A percentile compares a stretch with the other conserved stretches of the same genome.
Evolutionary conservation across 92 coral and sea anemone genomes (phyloP).

Genomic region (Desmophyllum pertusum): DNA sequence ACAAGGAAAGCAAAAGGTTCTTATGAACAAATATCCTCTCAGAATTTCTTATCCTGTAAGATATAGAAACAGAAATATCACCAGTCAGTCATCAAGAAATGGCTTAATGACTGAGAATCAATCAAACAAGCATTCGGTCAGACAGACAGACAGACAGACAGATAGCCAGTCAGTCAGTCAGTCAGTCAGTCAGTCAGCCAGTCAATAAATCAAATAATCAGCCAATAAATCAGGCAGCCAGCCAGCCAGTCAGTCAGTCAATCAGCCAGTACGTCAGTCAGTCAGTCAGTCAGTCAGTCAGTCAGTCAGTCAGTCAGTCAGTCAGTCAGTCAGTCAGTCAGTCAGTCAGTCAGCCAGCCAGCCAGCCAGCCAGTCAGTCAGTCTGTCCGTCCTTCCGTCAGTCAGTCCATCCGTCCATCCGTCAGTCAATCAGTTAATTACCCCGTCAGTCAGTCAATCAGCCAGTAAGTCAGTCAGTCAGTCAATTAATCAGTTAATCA

Average conservation of each 20-base stretch:
- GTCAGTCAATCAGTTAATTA: neutral
- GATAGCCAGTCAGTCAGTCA: neutral
- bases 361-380: neutral
- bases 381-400: neutral
- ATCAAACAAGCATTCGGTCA: neutral
- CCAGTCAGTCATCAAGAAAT: no score
- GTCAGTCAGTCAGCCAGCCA: neutral
- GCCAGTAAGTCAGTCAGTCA: no score
- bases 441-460: no score
- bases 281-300: neutral
- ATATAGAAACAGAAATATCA: neutral
- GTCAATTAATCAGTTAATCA: no score
- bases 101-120: no score
- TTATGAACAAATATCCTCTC: slow-evolving; percentile 43
- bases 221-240: no score
- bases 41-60: slow-evolving; percentile 22
- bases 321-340: neutral
- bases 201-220: no score
- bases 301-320: neutral
- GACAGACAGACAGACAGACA: neutral
- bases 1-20: slow-evolving; percentile 30
- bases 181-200: neutral
- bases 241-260: neutral
- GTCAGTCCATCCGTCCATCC: neutral
- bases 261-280: neutral